phyloP scores from a whole-genome alignment of 2,797 vertebrate species.

The Halcyon badia region DNA sequence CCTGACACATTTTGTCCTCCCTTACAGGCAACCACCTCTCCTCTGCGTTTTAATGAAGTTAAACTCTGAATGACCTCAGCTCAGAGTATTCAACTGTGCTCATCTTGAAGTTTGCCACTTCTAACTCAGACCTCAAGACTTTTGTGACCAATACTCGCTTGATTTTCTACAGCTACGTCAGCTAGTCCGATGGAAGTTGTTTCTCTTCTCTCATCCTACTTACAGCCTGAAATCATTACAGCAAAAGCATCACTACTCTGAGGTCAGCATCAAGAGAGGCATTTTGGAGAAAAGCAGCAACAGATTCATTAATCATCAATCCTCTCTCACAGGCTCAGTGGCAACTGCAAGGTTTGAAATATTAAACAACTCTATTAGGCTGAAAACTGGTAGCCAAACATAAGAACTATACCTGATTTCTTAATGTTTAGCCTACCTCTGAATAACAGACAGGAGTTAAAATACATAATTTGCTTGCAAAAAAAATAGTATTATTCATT shows the following conservation, averaged over 20 bases:
- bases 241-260: background rate
- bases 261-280: background rate
- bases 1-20: background rate
- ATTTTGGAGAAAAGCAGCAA: background rate
- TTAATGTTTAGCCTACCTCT: background rate
- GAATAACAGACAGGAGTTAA: background rate
- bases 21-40: background rate
- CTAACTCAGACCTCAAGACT: background rate
- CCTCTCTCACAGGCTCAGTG: background rate
- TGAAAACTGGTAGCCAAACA: background rate
- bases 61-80: background rate
- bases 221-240: background rate
- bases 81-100: background rate
- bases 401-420: background rate
- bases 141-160: accelerated
- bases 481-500: background rate
- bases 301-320: background rate
- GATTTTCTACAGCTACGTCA: background rate
- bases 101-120: background rate
- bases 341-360: background rate
- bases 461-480: background rate
- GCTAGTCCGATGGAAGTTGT: background rate
- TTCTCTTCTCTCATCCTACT: background rate
- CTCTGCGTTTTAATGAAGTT: background rate
- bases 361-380: background rate